These are phyloP conservation scores for Apotomis capreana DNA, from an alignment of 2,888 invertebrate species.

Conservation along the genomic window DNA sequence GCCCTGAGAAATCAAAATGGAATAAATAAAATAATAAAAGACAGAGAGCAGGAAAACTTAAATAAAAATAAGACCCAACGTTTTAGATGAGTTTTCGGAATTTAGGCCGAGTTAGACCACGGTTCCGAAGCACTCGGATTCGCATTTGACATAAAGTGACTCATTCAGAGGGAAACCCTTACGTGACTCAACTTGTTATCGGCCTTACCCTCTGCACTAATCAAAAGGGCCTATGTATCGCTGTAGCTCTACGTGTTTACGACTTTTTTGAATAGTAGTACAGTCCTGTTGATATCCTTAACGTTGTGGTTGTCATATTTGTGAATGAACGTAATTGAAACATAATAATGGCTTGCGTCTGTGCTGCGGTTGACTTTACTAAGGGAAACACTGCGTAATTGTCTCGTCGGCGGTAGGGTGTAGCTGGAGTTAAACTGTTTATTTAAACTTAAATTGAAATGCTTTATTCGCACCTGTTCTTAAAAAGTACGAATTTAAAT, in stretches of 20 bases:
- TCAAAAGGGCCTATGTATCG: slow-evolving; percentile 9
- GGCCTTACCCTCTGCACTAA: slow-evolving; percentile 44
- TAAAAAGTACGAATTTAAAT: too few relatives aligned
- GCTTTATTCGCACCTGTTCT: not conserved
- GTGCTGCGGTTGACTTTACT: slow-evolving; percentile 39
- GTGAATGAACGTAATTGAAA: slow-evolving; percentile 47
- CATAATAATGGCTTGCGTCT: slow-evolving; percentile 36
- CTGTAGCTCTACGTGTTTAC: too few relatives aligned
- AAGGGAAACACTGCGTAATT: slow-evolving; percentile 31
- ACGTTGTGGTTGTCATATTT: slow-evolving; percentile 56
- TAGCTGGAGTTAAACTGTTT: slow-evolving; percentile 18
- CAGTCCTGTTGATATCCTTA: slow-evolving; percentile 66
- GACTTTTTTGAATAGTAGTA: slow-evolving; percentile 44
- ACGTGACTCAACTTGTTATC: slow-evolving; percentile 79
- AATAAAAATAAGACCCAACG: slow-evolving; percentile 1
- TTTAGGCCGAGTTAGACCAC: slow-evolving; percentile 14
- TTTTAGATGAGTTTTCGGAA: slow-evolving; percentile 12
- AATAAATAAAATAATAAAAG: not conserved
- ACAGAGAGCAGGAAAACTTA: not conserved
- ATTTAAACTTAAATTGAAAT: slow-evolving; percentile 1
- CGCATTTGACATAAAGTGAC: slow-evolving; percentile 46
- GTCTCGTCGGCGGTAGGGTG: slow-evolving; percentile 3
- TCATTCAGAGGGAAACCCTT: slow-evolving; percentile 82
- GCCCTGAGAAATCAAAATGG: not conserved
- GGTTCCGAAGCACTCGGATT: slow-evolving; percentile 20